Base-by-base conservation (phyloP, 1,140 invertebrate genomes). In the Pentalonia nigronervosa region DNA sequence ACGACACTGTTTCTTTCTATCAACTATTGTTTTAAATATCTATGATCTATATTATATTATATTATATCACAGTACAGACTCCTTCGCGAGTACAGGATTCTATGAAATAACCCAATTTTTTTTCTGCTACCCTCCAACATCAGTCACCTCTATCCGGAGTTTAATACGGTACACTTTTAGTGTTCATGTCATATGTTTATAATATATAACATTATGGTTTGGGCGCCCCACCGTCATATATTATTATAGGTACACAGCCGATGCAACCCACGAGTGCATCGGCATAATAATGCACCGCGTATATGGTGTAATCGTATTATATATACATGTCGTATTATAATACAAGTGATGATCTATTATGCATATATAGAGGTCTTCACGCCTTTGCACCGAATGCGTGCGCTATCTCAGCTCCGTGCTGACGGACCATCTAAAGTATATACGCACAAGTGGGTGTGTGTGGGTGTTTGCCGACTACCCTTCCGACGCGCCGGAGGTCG, bases 301-400 rank as follows among this genome's bases (percentile, higher is more conserved):
- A 76, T 76, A 76, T 6, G 11, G n/a, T 41, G 4, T 53, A 53
- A 14, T 67, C n/a, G 60, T n/a, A 67, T n/a, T 67, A 67, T n/a
- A 17, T 30, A 76, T 76, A 76, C n/a, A 34, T 76, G 60, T n/a
- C 60, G 14, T 41, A 41, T 41, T 41, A 41, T 41, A 41, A 41
- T 76, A 34, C 60, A 76, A 76, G 60, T 76, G 60, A 76, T 76
- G 60, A 60, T 60, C 23, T 76, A 76, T 76, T 76, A 76, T 83
- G 34, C 34, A 36, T 41, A 4, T 83, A 83, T 83, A 25, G 83
- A 25, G 21, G 36, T 41, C 83, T 84, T 84, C 83, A 84, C 83
- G 83, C 41, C 83, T 84, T 45, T 41, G 83, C 83, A 83, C 14
- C n/a, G 34, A 84, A 84, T 84, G 83, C 41, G 83, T 84, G 83